Conservation (phyloP, 2,888 invertebrate species). For the Falcaria lacertinaria region DNA sequence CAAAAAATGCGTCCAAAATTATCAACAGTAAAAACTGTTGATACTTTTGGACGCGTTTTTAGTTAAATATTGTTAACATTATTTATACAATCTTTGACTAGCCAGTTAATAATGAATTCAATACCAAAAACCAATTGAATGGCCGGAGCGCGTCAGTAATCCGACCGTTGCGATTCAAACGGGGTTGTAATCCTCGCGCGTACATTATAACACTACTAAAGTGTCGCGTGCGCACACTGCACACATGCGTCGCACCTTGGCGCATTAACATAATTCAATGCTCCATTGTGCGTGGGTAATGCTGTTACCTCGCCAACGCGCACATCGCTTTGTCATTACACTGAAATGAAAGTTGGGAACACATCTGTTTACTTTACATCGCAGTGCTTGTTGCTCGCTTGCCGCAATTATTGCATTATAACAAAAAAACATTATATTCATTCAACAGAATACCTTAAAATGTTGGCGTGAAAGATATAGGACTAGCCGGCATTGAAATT, state of each 20-base stretch:
- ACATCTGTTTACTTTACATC: too few relatives aligned
- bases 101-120: conserved; percentile 15
- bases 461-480: too few relatives aligned
- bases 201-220: conserved; percentile 31
- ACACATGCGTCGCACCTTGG: conserved; percentile 42
- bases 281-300: conserved; percentile 69
- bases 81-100: not conserved
- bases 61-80: too few relatives aligned
- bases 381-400: too few relatives aligned
- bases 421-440: too few relatives aligned
- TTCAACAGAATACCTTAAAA: too few relatives aligned
- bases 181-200: conserved; percentile 43
- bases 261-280: conserved; percentile 66
- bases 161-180: conserved; percentile 47
- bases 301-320: conserved; percentile 49
- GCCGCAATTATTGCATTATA: too few relatives aligned
- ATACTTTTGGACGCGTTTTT: too few relatives aligned
- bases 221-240: conserved; percentile 58
- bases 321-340: conserved; percentile 16
- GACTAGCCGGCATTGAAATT: too few relatives aligned
- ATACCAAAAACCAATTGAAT: conserved; percentile 14
- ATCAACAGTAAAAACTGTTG: too few relatives aligned
- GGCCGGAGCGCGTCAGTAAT: conserved; percentile 31
- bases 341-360: conserved; percentile 3
- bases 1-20: too few relatives aligned